Evolutionary conservation across 92 coral and sea anemone genomes (phyloP).

Genomic region (Metridium senile): DNA sequence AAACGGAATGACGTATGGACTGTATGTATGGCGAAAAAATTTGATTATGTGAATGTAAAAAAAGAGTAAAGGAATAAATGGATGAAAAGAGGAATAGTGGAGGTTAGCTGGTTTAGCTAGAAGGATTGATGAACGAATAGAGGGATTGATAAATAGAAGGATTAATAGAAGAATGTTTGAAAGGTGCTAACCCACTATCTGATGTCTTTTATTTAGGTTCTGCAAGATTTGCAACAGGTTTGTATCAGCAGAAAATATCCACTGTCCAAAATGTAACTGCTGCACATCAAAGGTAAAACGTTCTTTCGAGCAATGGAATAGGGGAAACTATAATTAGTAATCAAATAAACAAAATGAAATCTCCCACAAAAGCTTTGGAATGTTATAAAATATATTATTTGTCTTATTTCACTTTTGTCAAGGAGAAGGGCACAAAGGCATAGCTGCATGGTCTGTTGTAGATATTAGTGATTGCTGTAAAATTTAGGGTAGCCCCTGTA

Average conservation of each 20-base stretch:
- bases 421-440: no score
- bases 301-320: background rate
- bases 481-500: no score
- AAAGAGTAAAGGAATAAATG: background rate
- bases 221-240: conserved; percentile 80
- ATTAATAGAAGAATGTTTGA: background rate
- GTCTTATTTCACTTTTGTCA: no score
- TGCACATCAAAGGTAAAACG: conserved; percentile 87
- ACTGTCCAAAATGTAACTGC: conserved; percentile 74
- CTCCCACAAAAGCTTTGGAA: no score
- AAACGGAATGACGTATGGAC: no score
- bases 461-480: no score
- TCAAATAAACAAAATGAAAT: no score
- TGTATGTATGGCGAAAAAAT: background rate
- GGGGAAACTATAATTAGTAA: no score
- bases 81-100: background rate
- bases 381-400: no score
- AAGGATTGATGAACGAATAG: background rate
- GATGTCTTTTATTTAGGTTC: conserved; percentile 58
- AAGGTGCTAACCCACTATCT: no score
- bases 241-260: conserved; percentile 77
- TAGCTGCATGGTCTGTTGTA: no score
- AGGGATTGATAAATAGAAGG: background rate
- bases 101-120: no score
- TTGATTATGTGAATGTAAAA: background rate